phyloP scores from a whole-genome alignment of 2,797 vertebrate species.

The Alauda arvensis region DNA sequence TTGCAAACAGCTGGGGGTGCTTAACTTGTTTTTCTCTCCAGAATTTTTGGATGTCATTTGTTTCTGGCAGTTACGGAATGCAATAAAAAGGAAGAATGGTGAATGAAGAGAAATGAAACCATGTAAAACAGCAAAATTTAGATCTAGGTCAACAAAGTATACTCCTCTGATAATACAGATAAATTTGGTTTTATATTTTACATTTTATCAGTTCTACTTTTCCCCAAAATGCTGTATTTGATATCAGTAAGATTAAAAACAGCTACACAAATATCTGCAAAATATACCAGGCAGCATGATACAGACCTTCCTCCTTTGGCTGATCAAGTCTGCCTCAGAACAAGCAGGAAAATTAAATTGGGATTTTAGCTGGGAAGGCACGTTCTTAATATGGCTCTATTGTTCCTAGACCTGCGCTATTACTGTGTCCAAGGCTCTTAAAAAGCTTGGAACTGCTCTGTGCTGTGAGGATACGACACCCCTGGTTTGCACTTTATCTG shows the following conservation, averaged over 20 bases:
- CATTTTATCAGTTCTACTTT: not conserved
- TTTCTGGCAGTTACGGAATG: not conserved
- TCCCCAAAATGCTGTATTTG: not conserved
- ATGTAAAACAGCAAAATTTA: not conserved
- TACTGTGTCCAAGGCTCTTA: not conserved
- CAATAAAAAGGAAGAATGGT: not conserved
- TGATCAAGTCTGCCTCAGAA: not conserved
- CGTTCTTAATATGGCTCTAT: not conserved
- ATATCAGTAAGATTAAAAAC: not conserved
- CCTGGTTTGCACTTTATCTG: not conserved
- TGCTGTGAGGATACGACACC: not conserved
- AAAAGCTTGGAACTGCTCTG: not conserved
- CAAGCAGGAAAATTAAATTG: not conserved
- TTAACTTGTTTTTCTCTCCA: constrained; percentile 42
- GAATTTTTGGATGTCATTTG: constrained; percentile 27
- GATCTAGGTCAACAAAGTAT: not conserved
- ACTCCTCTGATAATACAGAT: not conserved
- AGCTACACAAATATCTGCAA: not conserved
- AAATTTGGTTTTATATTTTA: not conserved
- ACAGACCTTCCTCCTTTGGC: not conserved
- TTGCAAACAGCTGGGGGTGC: constrained; percentile 24
- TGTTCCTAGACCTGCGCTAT: not conserved
- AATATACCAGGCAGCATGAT: not conserved
- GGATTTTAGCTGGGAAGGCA: not conserved
- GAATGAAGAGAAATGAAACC: not conserved